These are phyloP conservation scores for Pachypeltis micranthus DNA, from an alignment of 1,140 invertebrate genomes.

Conservation along the genomic window DNA sequence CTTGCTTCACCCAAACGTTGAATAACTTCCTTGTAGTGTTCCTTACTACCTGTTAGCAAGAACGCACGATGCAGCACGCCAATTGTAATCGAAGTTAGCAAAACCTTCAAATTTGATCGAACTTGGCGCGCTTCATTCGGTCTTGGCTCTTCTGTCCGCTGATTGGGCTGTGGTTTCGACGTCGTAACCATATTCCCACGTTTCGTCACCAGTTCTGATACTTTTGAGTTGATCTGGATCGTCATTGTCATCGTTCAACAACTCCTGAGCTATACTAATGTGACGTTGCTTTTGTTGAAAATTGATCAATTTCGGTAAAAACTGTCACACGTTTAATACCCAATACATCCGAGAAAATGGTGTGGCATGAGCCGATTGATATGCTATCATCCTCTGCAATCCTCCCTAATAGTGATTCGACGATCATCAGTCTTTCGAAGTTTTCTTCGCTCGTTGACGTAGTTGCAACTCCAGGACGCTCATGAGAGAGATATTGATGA, in stretches of 20 bases:
- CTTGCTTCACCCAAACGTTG: no score
- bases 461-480: no score
- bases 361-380: no score
- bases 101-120: constrained; percentile 23
- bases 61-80: not conserved
- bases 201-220: constrained; percentile 27
- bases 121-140: constrained; percentile 21
- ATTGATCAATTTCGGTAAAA: not conserved
- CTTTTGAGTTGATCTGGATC: constrained; percentile 3
- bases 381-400: no score
- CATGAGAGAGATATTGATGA: no score
- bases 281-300: not conserved
- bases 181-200: constrained; percentile 26
- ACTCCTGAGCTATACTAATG: not conserved
- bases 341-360: no score
- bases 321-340: no score
- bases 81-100: constrained; percentile 9
- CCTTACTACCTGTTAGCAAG: no score
- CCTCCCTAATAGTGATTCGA: no score
- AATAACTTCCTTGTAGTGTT: no score
- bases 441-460: no score
- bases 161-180: constrained; percentile 26
- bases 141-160: constrained; percentile 18
- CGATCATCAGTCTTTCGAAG: no score
- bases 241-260: not conserved